Base-by-base conservation (phyloP, 2,113 vertebrate genomes). In the Paraplagusia blochii region DNA sequence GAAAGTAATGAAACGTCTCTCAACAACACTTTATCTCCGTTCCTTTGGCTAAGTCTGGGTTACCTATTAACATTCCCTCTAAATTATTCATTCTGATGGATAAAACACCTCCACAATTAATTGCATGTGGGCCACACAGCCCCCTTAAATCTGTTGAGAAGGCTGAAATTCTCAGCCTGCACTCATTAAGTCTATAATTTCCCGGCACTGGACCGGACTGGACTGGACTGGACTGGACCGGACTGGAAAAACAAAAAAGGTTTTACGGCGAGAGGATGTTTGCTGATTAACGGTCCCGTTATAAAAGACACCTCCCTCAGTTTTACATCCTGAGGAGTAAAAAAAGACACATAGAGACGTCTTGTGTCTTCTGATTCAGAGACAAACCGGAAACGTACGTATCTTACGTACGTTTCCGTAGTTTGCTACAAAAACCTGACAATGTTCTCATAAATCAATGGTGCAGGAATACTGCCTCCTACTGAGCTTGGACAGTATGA, bases 11-110 rank as follows among this genome's bases (percentile, higher is more conserved):
- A 83, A 84, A 87, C 62, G 72, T 86, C 84, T 75, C 72, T 82
- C 80, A 80, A 73, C 76, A 74, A 82, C 81, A 76, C 85, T 88
- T 87, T 88, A 84, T 90, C 86, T 90, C 78, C 50, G 52, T 82
- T 86, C 83, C 82, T 83, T 85, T 61, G 72, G 77, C 76, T 79
- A 68, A 80, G 82, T 80, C 84, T 82, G 80, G 77, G 79, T 89
- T 81, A 88, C 88, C 88, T 89, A 91, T 90, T 89, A 89, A 88
- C 84, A 70, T 85, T 87, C 82, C 78, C 76, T 81, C 79, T 91
- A 86, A 91, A 91, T 91, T 87, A 91, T 91, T 89, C 88, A 91
- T 88, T 74, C 80, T 91, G 88, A 92, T 91, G 85, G 88, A 91
- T 91, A 92, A 89, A 88, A 88, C 90, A 90, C 88, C 86, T 90